Percentiles rank a stretch among this genome's conserved stretches.
These are phyloP conservation scores for Mellilla xanthometata DNA, from an alignment of 2,888 invertebrate genomes.

Conservation along the genomic window DNA sequence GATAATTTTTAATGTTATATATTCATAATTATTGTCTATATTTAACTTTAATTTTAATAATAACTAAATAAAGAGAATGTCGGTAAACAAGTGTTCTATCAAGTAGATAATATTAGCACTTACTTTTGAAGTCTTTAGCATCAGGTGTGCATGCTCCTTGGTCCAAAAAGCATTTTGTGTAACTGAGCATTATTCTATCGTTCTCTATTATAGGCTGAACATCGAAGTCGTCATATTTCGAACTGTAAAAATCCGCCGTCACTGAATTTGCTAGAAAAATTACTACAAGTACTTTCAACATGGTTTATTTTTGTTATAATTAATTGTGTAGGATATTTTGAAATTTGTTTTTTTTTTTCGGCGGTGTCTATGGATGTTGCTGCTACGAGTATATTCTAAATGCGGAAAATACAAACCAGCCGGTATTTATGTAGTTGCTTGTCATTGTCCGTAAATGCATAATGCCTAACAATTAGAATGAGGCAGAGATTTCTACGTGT, in stretches of 20 bases:
- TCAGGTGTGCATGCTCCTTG: conserved; percentile 87
- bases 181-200: conserved; percentile 86
- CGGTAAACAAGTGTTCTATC: too few species aligned
- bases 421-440: conserved; percentile 29
- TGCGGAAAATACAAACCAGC: conserved; percentile 8
- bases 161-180: conserved; percentile 87
- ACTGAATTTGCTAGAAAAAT: conserved; percentile 35
- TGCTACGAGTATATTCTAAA: conserved; percentile 14
- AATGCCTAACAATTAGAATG: conserved; percentile 47
- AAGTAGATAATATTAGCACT: conserved; percentile 41
- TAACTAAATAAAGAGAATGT: too few species aligned
- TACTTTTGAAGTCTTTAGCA: conserved; percentile 88
- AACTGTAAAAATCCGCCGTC: conserved; percentile 80
- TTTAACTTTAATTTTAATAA: too few species aligned
- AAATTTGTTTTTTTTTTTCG: too few species aligned
- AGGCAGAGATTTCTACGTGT: conserved; percentile 33
- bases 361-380: background rate
- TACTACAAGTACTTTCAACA: conserved; percentile 25
- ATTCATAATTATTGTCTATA: too few species aligned
- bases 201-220: conserved; percentile 86
- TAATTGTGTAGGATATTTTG: too few species aligned
- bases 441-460: conserved; percentile 51
- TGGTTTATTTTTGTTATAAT: background rate
- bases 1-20: too few species aligned
- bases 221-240: conserved; percentile 87